Evolutionary conservation across 2,888 invertebrate species (phyloP), one percentile per base, ranked within the genome.

Genomic region (Parthenolecanium corni): DNA sequence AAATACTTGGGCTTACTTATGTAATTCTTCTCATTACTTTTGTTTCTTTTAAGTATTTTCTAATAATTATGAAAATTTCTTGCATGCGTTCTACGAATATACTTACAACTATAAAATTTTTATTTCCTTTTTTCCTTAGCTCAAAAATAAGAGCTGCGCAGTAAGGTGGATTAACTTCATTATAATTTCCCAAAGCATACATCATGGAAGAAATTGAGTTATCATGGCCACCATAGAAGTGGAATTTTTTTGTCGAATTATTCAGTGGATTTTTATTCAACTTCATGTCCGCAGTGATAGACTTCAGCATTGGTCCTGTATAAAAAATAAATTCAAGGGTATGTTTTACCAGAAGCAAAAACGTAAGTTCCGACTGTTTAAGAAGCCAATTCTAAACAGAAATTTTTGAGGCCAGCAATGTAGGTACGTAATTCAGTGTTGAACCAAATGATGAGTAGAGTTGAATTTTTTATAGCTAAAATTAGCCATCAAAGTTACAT

Each of bases 191-290:
- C 47, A 88, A 71, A 2, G 82, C 79, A 25, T 79, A 74, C 62
- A 87, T 72, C 47, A 87, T 71, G 68, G 83, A 82, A 0, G 81
- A 79, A 6, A 88, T 74, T 0, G 86, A 85, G 0, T 83, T 80
- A 71, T 89, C 88, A 70, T 88, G 88, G 0, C 84, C 85, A 0
- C 82, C 78, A 69, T 83, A 86, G 64, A 84, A 76, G 67, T 76
- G 81, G 64, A 84, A 75, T 72, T 82, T 84, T 16, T 78, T 74
- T 1, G 67, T 51, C 2, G 61, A 64, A 51, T 67, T 18, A 16
- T 57, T 25, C 12, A 25, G 1, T 40, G 23, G 20, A 46, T 46
- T 57, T n/a, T 46, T 20, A 24, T 25, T 31, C 9, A 9, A 31
- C 31, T 6, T 31, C 57, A 57, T 57, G 25, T 57, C 57, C 25